Conservation (phyloP, 2,113 vertebrate genomes). For the Setophaga kirtlandii region DNA sequence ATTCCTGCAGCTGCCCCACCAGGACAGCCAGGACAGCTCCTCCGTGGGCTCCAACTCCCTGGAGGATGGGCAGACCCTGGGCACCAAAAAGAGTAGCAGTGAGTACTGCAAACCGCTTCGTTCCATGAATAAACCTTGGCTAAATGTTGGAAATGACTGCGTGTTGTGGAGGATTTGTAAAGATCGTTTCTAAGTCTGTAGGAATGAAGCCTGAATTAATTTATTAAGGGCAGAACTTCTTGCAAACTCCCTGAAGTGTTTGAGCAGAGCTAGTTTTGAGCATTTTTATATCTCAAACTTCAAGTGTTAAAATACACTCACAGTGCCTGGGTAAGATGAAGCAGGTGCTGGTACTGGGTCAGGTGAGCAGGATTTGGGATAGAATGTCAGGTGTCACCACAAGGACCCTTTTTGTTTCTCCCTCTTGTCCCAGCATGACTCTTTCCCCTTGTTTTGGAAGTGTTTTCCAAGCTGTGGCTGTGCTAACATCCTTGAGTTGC, state of each 20-base stretch:
- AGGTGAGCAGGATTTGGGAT: neutral
- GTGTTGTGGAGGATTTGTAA: neutral
- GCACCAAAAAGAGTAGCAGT: slow-evolving; percentile 93
- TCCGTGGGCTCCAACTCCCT: slow-evolving; percentile 95
- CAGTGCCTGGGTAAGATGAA: neutral
- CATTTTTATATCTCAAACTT: neutral
- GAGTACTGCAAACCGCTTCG: slow-evolving; percentile 74
- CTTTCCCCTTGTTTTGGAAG: neutral
- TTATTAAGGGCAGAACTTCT: neutral
- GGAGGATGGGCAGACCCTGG: slow-evolving; percentile 86
- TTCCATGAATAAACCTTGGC: neutral
- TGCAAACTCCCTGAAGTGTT: neutral
- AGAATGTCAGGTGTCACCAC: neutral
- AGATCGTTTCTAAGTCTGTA: neutral
- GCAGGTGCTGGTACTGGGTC: neutral
- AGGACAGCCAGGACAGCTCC: slow-evolving; percentile 95
- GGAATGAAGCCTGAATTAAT: neutral
- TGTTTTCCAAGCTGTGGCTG: neutral
- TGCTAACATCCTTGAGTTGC: neutral
- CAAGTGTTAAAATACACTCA: neutral
- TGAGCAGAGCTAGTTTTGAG: neutral
- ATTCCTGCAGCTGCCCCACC: slow-evolving; percentile 86
- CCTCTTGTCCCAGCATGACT: slow-evolving; percentile 13
- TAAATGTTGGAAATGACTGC: neutral
- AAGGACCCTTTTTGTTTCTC: neutral